Evolutionary conservation across 2,797 vertebrate genomes (phyloP).

Genomic region (Artibeus jamaicensis): DNA sequence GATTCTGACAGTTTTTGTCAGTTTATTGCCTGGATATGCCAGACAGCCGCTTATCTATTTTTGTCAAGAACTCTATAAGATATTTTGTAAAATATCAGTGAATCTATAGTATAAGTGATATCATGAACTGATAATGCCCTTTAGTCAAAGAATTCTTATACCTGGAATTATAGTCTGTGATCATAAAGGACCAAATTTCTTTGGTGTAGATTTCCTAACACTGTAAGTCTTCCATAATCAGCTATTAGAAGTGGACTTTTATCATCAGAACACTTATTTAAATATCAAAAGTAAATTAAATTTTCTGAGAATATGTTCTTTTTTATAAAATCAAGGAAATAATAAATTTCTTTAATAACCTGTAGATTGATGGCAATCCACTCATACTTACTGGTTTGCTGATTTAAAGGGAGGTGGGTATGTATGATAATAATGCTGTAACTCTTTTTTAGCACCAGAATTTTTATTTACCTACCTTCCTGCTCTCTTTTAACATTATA

Average conservation of each 20-base stretch:
- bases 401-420: neutral
- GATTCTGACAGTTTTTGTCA: neutral
- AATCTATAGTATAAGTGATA: neutral
- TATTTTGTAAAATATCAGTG: neutral
- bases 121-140: neutral
- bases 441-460: constrained; percentile 54
- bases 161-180: neutral
- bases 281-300: neutral
- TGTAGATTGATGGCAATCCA: neutral
- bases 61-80: neutral
- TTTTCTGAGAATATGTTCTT: neutral
- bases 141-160: neutral
- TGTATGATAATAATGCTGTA: neutral
- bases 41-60: neutral
- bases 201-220: neutral
- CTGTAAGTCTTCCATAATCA: neutral
- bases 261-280: neutral
- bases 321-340: neutral
- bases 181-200: neutral
- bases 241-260: neutral
- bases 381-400: neutral
- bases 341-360: neutral
- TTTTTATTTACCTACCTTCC: constrained; percentile 67
- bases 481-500: constrained; percentile 31
- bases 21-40: neutral